Evolutionary conservation across 1,140 invertebrate species (phyloP).

Genomic region (Drosophila repleta): DNA sequence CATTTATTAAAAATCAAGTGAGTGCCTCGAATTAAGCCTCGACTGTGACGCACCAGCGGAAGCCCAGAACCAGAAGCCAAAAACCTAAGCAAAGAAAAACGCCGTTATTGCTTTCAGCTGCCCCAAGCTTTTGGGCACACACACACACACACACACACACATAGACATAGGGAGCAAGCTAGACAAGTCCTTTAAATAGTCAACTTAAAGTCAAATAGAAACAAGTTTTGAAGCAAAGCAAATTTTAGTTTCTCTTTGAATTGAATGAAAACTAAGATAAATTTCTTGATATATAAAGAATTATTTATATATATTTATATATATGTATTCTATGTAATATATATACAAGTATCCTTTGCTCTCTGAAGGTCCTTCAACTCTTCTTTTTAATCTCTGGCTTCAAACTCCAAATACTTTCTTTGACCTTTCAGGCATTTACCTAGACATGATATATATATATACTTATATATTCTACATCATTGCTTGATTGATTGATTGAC

Average conservation of each 20-base stretch:
- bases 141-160: constrained; percentile 2
- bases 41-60: constrained; percentile 6
- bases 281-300: no score
- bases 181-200: constrained; percentile 6
- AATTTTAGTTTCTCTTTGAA: no score
- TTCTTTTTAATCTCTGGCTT: no score
- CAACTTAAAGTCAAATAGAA: not conserved
- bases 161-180: constrained; percentile 12
- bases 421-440: not conserved
- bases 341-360: no score
- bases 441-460: not conserved
- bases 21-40: constrained; percentile 38
- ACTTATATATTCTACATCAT: not conserved
- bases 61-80: constrained; percentile 8
- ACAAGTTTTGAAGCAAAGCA: no score
- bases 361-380: no score
- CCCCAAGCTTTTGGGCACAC: constrained; percentile 4
- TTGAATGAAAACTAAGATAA: no score
- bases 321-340: no score
- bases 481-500: not conserved
- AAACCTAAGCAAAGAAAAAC: constrained; percentile 23
- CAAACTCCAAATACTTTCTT: no score
- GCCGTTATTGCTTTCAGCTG: constrained; percentile 38
- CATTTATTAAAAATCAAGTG: constrained; percentile 54
- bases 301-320: no score